phyloP scores from a whole-genome alignment of 2,797 vertebrate species.

The Tenualosa ilisha region DNA sequence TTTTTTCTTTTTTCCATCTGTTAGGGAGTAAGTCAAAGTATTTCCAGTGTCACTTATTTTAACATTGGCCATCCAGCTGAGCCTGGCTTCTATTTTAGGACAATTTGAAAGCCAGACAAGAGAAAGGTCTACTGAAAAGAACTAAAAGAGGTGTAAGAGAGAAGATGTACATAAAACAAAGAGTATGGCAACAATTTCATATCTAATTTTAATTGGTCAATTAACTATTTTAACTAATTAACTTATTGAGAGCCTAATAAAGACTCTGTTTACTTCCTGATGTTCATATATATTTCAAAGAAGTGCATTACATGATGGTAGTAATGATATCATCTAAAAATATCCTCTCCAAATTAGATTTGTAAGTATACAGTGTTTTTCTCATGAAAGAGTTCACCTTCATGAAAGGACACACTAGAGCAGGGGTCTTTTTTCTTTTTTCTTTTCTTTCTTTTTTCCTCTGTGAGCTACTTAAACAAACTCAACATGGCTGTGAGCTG shows the following conservation, averaged over 20 bases:
- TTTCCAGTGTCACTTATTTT: not conserved
- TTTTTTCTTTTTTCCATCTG: not conserved
- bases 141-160: conserved; percentile 53
- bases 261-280: too few relatives aligned
- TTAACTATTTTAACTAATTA: not conserved
- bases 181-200: not conserved
- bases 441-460: too few relatives aligned
- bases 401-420: too few relatives aligned
- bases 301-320: too few relatives aligned
- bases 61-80: conserved; percentile 17
- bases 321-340: too few relatives aligned
- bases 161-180: conserved; percentile 42
- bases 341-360: too few relatives aligned
- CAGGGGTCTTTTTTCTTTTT: too few relatives aligned
- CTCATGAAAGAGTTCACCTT: too few relatives aligned
- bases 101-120: conserved; percentile 45
- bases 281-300: not conserved
- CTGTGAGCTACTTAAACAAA: too few relatives aligned
- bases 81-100: conserved; percentile 56
- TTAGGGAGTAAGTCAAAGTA: not conserved
- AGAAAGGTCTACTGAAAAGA: conserved; percentile 56
- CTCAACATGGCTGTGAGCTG: too few relatives aligned
- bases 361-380: too few relatives aligned
- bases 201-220: not conserved
- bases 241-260: not conserved